These are phyloP conservation scores for Glaucidium brasilianum DNA, from an alignment of 2,113 vertebrate genomes.

Conservation along the genomic window DNA sequence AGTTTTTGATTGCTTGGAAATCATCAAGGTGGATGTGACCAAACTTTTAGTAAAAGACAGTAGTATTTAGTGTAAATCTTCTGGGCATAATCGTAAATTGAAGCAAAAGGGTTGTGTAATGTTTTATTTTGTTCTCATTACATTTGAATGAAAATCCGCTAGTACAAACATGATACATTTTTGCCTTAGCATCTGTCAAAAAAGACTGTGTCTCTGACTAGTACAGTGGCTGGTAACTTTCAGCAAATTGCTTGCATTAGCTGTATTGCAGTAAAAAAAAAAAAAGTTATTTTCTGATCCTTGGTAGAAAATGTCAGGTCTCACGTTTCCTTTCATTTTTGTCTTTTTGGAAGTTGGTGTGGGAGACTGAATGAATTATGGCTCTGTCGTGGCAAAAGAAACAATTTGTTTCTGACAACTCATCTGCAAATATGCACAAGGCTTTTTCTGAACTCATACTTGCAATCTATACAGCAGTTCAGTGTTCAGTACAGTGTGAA, in stretches of 20 bases:
- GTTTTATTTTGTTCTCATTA: conserved; percentile 51
- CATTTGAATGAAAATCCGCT: conserved; percentile 45
- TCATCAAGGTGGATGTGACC: conserved; percentile 51
- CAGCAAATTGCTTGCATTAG: conserved; percentile 51
- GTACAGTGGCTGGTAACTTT: conserved; percentile 46
- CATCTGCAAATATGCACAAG: conserved; percentile 1
- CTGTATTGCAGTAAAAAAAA: conserved; percentile 30
- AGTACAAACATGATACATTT: conserved; percentile 15
- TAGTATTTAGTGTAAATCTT: conserved; percentile 53
- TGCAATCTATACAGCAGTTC: neutral
- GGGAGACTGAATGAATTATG: conserved; percentile 59
- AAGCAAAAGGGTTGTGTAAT: conserved; percentile 34
- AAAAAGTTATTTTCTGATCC: conserved; percentile 48
- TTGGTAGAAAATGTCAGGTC: conserved; percentile 61
- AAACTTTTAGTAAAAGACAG: conserved; percentile 27
- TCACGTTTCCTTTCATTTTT: conserved; percentile 59
- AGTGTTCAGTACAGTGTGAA: conserved; percentile 9
- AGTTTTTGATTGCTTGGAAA: conserved; percentile 56
- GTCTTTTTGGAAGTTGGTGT: conserved; percentile 35
- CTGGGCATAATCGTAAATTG: conserved; percentile 43
- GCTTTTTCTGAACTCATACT: conserved; percentile 1
- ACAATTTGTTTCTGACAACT: conserved; percentile 33
- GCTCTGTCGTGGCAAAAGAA: conserved; percentile 52
- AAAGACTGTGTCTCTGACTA: conserved; percentile 44
- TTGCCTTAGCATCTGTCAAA: conserved; percentile 40